phyloP scores from a whole-genome alignment of 2,888 invertebrate species.

The Latrodectus hesperus region DNA sequence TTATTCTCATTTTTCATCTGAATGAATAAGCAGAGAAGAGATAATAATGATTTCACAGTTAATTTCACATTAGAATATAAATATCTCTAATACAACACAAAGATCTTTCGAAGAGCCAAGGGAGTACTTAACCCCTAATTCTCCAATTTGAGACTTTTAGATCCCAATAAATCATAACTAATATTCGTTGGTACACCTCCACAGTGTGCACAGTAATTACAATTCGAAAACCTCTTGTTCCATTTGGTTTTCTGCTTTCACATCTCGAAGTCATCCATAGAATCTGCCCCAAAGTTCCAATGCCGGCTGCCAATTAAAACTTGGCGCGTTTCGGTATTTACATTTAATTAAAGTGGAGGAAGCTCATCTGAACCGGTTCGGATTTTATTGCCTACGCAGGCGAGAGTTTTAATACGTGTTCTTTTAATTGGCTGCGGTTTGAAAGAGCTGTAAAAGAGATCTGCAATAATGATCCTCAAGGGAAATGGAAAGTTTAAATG shows the following conservation, averaged over 20 bases:
- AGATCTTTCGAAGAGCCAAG: not conserved
- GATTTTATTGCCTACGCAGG: not conserved
- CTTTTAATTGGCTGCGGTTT: conserved; percentile 40
- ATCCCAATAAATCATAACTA: conserved; percentile 27
- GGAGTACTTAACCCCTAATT: conserved; percentile 19
- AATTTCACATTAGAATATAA: too few relatives aligned
- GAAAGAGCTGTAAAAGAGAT: not conserved
- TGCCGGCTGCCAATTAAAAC: conserved; percentile 14
- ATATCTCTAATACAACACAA: too few relatives aligned
- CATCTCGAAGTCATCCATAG: not conserved
- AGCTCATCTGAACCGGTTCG: not conserved
- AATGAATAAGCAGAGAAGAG: too few relatives aligned
- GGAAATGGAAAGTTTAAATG: conserved; percentile 13
- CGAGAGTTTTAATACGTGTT: conserved; percentile 40
- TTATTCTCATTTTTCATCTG: too few relatives aligned
- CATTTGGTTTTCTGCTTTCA: conserved; percentile 1
- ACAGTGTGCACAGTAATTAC: conserved; percentile 1
- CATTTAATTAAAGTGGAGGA: conserved; percentile 37
- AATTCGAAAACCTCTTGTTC: conserved; percentile 14
- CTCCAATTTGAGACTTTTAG: conserved; percentile 3
- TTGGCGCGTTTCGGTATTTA: conserved; percentile 7
- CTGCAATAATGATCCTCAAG: not conserved
- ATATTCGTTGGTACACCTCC: not conserved
- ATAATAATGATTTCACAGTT: too few relatives aligned
- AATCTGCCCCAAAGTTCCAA: not conserved